phyloP scores from a whole-genome alignment of 2,888 invertebrate genomes.

The Achlya flavicornis region DNA sequence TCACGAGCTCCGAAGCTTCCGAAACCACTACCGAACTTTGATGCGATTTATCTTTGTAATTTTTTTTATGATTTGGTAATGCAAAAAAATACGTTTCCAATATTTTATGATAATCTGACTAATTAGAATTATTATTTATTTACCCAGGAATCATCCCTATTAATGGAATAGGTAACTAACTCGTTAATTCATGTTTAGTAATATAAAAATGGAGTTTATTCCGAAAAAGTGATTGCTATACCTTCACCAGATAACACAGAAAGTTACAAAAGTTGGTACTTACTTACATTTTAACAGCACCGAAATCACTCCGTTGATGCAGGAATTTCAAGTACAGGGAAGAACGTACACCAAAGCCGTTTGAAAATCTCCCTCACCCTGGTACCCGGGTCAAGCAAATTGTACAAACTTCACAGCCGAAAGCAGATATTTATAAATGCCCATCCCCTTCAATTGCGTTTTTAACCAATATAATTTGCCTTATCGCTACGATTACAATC shows the following conservation, averaged over 20 bases:
- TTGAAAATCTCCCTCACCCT: slow-evolving; percentile 38
- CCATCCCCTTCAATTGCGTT: slow-evolving; percentile 28
- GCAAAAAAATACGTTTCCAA: no score
- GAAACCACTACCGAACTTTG: no score
- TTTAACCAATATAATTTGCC: slow-evolving; percentile 16
- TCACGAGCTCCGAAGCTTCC: no score
- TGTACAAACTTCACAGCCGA: slow-evolving; percentile 50
- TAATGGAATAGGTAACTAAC: neutral
- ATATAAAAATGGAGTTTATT: neutral
- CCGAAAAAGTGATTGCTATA: neutral
- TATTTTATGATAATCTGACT: no score
- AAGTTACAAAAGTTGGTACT: slow-evolving; percentile 60
- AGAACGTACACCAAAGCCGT: slow-evolving; percentile 54
- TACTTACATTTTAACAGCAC: slow-evolving; percentile 50
- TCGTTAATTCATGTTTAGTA: slow-evolving; percentile 6
- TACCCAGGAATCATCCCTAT: neutral
- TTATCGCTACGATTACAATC: neutral
- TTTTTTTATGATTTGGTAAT: no score
- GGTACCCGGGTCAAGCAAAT: slow-evolving; percentile 57
- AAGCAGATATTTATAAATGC: slow-evolving; percentile 42
- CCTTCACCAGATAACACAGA: slow-evolving; percentile 14
- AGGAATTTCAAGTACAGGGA: slow-evolving; percentile 28
- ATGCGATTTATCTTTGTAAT: no score
- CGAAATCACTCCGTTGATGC: slow-evolving; percentile 51
- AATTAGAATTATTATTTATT: no score